Conservation (phyloP, 2,113 vertebrate genomes). For the Melanocharis versteri region DNA sequence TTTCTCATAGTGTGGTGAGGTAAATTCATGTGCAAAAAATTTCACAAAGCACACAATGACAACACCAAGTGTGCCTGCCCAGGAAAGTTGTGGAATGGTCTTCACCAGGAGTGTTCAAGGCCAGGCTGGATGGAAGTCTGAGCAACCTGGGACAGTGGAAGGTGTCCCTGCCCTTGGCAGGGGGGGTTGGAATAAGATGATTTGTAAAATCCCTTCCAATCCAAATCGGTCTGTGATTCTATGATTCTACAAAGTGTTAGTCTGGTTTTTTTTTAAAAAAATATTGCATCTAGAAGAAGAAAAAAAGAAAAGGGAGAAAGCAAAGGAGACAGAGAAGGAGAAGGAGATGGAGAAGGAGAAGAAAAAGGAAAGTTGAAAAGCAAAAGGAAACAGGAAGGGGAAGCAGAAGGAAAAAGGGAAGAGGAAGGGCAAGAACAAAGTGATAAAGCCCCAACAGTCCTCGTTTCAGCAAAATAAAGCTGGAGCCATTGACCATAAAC, state of each 20-base stretch:
- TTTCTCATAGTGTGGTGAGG: not conserved
- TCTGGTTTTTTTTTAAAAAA: not conserved
- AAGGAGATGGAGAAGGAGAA: not conserved
- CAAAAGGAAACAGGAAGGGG: not conserved
- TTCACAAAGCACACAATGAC: not conserved
- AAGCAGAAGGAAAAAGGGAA: not conserved
- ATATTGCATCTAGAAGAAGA: not conserved
- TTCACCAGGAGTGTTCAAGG: not conserved
- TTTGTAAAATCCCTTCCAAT: not conserved
- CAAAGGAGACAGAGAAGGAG: too few species aligned
- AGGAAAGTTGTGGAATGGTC: not conserved
- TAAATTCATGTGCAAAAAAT: not conserved
- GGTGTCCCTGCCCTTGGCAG: not conserved
- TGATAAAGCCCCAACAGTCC: not conserved
- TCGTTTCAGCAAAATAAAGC: not conserved
- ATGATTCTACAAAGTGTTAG: not conserved
- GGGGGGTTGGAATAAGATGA: not conserved
- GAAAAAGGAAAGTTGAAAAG: not conserved
- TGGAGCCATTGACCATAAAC: not conserved
- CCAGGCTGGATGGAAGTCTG: not conserved
- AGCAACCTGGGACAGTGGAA: not conserved
- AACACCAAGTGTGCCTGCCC: not conserved
- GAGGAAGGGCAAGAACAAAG: not conserved
- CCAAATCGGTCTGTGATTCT: not conserved
- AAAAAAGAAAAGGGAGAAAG: not conserved